Evolutionary conservation across 2,888 invertebrate genomes (phyloP), one percentile per base, ranked within the genome.

Genomic region (Epistrophella euchroma): DNA sequence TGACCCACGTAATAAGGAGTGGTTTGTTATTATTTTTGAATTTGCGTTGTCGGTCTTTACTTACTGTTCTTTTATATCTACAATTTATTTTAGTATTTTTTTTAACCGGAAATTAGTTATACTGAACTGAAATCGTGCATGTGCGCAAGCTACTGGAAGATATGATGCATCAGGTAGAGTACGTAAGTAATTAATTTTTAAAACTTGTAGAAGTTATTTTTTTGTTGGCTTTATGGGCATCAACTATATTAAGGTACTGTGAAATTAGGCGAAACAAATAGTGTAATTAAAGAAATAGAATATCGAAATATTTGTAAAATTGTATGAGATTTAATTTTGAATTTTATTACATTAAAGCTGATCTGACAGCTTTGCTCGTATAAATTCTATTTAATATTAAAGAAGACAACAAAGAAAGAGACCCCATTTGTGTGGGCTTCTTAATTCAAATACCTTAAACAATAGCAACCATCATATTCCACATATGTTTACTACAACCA

Each of bases 1-100:
- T 76, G 60, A 60, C 80, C 85, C 73, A 85, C 72, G 85, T 76
- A 81, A 85, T 25, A 70, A 85, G 85, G 85, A 81, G 85, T 80
- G 75, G 52, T 72, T 75, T 71, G 52, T 83, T 82, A 64, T 64
- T 64, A 43, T 71, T 72, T 52, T 5, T 71, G 43, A 17, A 50
- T 60, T 58, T 10, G 40, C 73, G 68, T 64, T 77, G 70, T 37
- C 55, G 25, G 45, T 45, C 17, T 66, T 66, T 62, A 25, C 72
- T 75, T 43, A 64, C 13, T 68, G 11, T 56, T 52, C 56, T 19
- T 58, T 22, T 50, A 6, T 22, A 6, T 13, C 22, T 55, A 37
- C 5, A 32, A n/a, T n/a, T 9, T 25, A 25, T 64, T 58, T 43
- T 17, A 64, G 35, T 60, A 74, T 25, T 60, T 55, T 74, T 71